Conservation (phyloP, 1,140 invertebrate genomes). For the Pectinophora gossypiella region DNA sequence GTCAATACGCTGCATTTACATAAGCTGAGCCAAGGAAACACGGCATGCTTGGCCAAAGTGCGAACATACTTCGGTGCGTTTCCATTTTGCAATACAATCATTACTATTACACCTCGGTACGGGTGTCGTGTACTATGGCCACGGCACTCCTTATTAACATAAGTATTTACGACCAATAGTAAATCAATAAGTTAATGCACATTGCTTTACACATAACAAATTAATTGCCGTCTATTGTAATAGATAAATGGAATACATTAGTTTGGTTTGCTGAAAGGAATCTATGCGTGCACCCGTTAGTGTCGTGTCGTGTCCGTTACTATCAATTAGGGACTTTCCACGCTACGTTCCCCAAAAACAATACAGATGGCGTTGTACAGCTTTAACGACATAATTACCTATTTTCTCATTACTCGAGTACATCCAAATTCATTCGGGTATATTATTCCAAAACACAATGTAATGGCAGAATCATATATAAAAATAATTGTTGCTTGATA, state of each 20-base stretch:
- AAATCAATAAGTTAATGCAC: slow-evolving; percentile 57
- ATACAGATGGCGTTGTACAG: too few species aligned
- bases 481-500: too few species aligned
- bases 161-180: slow-evolving; percentile 59
- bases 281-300: too few species aligned
- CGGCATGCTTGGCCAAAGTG: slow-evolving; percentile 40
- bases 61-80: slow-evolving; percentile 39
- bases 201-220: slow-evolving; percentile 34
- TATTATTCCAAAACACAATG: too few species aligned
- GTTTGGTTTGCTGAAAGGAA: neutral
- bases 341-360: too few species aligned
- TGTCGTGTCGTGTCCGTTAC: too few species aligned
- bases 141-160: slow-evolving; percentile 58
- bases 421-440: too few species aligned
- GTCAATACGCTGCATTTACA: slow-evolving; percentile 54
- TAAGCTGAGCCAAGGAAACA: slow-evolving; percentile 52
- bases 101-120: slow-evolving; percentile 33
- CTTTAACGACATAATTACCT: too few species aligned
- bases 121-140: slow-evolving; percentile 12
- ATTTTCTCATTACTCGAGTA: too few species aligned
- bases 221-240: slow-evolving; percentile 38
- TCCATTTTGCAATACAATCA: slow-evolving; percentile 69
- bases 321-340: too few species aligned
- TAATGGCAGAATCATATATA: too few species aligned
- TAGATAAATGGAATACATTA: neutral